Evolutionary conservation across 2,797 vertebrate species (phyloP).

Genomic region (Argyrosomus regius): DNA sequence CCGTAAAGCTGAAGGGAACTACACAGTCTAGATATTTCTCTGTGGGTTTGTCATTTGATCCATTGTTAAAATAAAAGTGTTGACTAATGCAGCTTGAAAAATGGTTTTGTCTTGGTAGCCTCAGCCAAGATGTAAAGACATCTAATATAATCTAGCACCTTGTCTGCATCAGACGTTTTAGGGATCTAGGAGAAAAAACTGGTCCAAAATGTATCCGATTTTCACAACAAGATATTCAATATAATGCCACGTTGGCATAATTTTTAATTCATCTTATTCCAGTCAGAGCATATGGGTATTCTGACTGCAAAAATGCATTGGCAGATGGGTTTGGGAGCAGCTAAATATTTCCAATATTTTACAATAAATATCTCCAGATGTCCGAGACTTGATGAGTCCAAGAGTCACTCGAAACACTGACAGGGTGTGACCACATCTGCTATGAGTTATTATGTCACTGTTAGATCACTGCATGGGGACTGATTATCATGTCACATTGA

Average conservation of each 20-base stretch:
- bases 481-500: conserved; percentile 18
- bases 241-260: background rate
- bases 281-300: background rate
- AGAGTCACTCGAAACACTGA: background rate
- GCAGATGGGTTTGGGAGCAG: background rate
- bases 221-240: background rate
- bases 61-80: background rate
- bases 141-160: background rate
- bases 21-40: too few relatives aligned
- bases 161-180: background rate
- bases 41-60: background rate
- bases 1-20: background rate
- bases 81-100: background rate
- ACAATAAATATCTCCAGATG: background rate
- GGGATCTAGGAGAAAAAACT: background rate
- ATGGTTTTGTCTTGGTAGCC: background rate
- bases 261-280: background rate
- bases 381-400: background rate
- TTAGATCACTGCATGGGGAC: background rate
- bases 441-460: background rate
- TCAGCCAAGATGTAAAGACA: background rate
- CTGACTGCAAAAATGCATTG: background rate
- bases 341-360: background rate
- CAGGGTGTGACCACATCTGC: conserved; percentile 11
- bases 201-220: conserved; percentile 4